Conservation (phyloP, 2,888 invertebrate genomes). For the Nemapogon koenigi region DNA sequence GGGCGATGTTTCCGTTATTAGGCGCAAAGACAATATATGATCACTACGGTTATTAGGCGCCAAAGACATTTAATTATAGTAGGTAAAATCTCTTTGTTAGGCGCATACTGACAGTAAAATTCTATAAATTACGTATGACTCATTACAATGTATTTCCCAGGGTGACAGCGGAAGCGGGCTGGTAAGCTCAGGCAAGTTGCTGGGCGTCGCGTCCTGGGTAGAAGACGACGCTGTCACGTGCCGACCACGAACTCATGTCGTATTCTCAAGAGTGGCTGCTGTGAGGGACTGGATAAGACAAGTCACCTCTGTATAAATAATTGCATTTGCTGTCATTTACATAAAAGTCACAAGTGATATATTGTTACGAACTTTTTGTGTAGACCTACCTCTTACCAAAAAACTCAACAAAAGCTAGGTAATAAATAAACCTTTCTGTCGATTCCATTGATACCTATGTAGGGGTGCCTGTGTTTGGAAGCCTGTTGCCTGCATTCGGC, state of each 20-base stretch:
- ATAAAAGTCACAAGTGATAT: no score
- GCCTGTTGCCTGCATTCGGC: no score
- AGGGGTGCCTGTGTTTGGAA: no score
- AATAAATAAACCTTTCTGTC: no score
- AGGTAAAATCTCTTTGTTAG: not conserved
- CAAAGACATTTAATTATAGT: not conserved
- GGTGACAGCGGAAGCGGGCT: slow-evolving; percentile 57
- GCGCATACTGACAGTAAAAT: not conserved
- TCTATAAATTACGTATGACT: not conserved
- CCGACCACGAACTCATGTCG: slow-evolving; percentile 36
- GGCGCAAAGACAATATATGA: no score
- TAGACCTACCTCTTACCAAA: no score
- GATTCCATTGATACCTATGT: no score
- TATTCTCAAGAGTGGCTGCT: slow-evolving; percentile 39
- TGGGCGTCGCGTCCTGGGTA: slow-evolving; percentile 55
- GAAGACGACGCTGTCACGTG: slow-evolving; percentile 43
- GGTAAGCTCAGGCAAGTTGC: slow-evolving; percentile 32
- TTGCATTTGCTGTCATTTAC: no score
- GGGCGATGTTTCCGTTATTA: no score
- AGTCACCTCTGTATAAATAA: slow-evolving; percentile 31
- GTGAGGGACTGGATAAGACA: slow-evolving; percentile 41
- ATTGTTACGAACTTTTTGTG: no score
- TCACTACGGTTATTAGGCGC: not conserved
- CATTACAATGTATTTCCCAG: slow-evolving; percentile 24
- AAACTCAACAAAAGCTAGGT: no score